Base-by-base conservation (phyloP, 2,888 invertebrate species). In the Cataglyphis livida region DNA sequence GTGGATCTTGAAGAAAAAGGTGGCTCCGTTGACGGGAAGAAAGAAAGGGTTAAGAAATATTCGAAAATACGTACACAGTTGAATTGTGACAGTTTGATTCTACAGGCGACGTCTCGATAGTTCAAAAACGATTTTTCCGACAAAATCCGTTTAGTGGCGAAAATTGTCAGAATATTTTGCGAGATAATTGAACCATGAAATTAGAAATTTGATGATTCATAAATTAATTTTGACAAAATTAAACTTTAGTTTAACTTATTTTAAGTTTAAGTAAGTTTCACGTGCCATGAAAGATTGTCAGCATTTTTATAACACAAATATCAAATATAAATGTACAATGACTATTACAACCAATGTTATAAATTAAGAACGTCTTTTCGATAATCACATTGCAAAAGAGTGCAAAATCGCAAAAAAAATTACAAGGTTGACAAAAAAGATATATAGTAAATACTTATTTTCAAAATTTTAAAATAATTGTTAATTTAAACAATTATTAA, bases 1-100 rank as follows among this genome's bases (percentile, higher is more conserved):
- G 85, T 85, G 66, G 51, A 70, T 64, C 48, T 41, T 28, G 21
- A 21, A 75, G 73, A 79, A 87, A 66, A 66, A 74, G 81, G n/a
- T 74, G 54, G 21, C 15, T 35, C 10, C 12, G 51, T 3, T 71
- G 75, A 44, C 18, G 61, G 10, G 41, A 54, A 15, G 51, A 51
- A 81, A 68, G 48, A 28, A 32, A 81, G 78, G 84, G 70, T 84
- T 87, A 74, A 74, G 28, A 61, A 51, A 51, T 51, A 51, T 73
- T 85, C 61, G 38, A 61, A 41, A 76, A n/a, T 9, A 84, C 76
- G 71, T 82, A 64, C 44, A 51, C 32, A 64, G 32, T 62, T 41
- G 65, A 68, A 59, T 81, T 25, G 38, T 70, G 73, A 83, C 82
- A 54, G 51, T 64, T 68, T 51, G 68, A 21, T 32, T 21, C 25